These are phyloP conservation scores for Kryptolebias marmoratus DNA, from an alignment of 2,113 vertebrate species.

Conservation along the genomic window DNA sequence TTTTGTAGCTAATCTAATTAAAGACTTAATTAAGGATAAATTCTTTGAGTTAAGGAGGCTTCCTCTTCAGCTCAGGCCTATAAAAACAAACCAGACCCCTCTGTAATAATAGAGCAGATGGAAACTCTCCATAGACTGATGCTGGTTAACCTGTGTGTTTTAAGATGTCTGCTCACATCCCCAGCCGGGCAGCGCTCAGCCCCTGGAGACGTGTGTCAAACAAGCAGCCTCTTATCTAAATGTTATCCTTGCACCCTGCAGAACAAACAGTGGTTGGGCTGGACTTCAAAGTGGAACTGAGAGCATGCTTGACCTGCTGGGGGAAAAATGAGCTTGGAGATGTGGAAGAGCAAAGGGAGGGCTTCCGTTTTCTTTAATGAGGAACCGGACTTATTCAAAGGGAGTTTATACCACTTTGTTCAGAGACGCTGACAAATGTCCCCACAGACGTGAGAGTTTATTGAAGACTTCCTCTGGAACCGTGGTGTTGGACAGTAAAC, in stretches of 20 bases:
- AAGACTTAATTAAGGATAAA: not conserved
- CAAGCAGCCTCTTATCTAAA: conserved; percentile 60
- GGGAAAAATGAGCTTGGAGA: conserved; percentile 39
- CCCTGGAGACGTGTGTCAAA: conserved; percentile 44
- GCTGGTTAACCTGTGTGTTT: conserved; percentile 4
- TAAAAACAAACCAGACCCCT: conserved; percentile 47
- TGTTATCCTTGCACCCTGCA: conserved; percentile 59
- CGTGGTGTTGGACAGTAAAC: not conserved
- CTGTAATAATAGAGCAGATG: conserved; percentile 59
- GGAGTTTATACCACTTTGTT: conserved; percentile 17
- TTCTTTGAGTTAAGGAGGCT: not conserved
- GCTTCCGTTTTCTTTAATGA: conserved; percentile 27
- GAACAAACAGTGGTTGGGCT: conserved; percentile 54
- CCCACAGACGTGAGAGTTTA: not conserved
- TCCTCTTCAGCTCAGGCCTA: conserved; percentile 6
- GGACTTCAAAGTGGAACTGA: conserved; percentile 52
- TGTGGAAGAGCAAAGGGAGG: conserved; percentile 9
- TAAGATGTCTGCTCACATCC: conserved; percentile 1
- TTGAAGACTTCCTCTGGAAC: not conserved
- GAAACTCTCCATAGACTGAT: conserved; percentile 24
- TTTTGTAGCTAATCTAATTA: no score
- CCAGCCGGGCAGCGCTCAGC: conserved; percentile 12
- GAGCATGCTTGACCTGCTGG: conserved; percentile 39
- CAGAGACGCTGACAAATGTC: conserved; percentile 8
- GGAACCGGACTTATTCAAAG: conserved; percentile 25